Conservation (phyloP, 1,140 invertebrate genomes). For the Anadara kagoshimensis region DNA sequence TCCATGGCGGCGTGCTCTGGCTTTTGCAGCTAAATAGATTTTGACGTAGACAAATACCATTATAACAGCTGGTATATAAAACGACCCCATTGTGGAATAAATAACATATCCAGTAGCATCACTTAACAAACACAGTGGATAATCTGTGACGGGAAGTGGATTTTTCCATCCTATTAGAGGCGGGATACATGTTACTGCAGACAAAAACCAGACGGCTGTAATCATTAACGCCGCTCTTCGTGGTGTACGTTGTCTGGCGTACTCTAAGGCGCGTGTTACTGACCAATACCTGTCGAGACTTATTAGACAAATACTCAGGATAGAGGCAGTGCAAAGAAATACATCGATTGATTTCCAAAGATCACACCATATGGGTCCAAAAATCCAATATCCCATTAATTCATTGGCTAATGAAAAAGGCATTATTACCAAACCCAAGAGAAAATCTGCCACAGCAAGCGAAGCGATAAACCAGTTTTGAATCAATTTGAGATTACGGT, state of each 20-base stretch:
- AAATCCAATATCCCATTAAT: constrained; percentile 76
- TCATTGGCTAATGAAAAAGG: constrained; percentile 97
- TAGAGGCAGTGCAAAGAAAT: constrained; percentile 95
- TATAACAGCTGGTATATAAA: constrained; percentile 76
- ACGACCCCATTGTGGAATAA: constrained; percentile 75
- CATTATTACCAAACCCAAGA: constrained; percentile 96
- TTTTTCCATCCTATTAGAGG: constrained; percentile 97
- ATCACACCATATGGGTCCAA: constrained; percentile 79
- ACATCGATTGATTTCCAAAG: constrained; percentile 89
- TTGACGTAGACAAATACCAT: constrained; percentile 75
- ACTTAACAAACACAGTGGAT: constrained; percentile 73
- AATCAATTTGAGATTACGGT: constrained; percentile 88
- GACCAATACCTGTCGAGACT: constrained; percentile 98
- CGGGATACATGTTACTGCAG: constrained; percentile 95
- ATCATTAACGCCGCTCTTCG: constrained; percentile 95
- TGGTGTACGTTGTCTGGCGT: constrained; percentile 95
- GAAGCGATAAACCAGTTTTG: constrained; percentile 99
- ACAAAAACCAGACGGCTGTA: constrained; percentile 93
- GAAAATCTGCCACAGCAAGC: constrained; percentile 95
- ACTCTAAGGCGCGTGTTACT: constrained; percentile 96
- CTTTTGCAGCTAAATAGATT: constrained; percentile 65
- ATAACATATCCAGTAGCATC: constrained; percentile 75
- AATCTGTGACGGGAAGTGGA: constrained; percentile 72
- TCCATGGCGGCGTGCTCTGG: constrained; percentile 84
- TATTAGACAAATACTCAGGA: constrained; percentile 97